phyloP scores from a whole-genome alignment of 2,113 vertebrate species.

The Elachura formosa region DNA sequence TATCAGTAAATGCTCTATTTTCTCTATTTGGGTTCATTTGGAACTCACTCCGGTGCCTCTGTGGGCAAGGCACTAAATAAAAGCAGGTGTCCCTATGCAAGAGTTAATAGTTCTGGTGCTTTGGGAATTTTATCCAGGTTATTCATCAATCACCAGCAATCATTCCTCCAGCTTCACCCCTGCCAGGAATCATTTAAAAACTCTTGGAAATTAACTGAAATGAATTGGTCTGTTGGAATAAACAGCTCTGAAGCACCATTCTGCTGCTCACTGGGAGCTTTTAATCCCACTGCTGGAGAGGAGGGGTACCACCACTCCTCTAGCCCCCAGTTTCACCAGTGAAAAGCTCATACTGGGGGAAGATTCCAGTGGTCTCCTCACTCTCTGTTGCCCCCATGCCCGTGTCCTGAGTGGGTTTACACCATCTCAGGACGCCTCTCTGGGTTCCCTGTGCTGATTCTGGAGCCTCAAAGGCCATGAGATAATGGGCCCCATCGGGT shows the following conservation, averaged over 20 bases:
- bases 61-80: background rate
- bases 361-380: background rate
- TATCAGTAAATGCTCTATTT: background rate
- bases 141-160: constrained; percentile 19
- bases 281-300: background rate
- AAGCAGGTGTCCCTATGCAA: background rate
- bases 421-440: background rate
- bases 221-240: background rate
- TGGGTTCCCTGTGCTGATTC: background rate
- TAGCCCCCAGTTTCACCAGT: background rate
- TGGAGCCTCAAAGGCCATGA: background rate
- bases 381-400: background rate
- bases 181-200: constrained; percentile 14
- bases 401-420: background rate
- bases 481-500: background rate
- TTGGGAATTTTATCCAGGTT: constrained; percentile 8
- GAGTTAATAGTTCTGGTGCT: background rate
- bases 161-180: background rate
- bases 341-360: background rate
- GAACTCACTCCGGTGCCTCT: background rate
- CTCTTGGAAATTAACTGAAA: background rate
- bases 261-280: background rate
- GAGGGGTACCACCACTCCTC: background rate
- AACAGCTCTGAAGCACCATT: background rate
- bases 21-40: background rate